These are phyloP conservation scores for Crenuchus spilurus DNA, from an alignment of 2,797 vertebrate genomes.

Conservation along the genomic window DNA sequence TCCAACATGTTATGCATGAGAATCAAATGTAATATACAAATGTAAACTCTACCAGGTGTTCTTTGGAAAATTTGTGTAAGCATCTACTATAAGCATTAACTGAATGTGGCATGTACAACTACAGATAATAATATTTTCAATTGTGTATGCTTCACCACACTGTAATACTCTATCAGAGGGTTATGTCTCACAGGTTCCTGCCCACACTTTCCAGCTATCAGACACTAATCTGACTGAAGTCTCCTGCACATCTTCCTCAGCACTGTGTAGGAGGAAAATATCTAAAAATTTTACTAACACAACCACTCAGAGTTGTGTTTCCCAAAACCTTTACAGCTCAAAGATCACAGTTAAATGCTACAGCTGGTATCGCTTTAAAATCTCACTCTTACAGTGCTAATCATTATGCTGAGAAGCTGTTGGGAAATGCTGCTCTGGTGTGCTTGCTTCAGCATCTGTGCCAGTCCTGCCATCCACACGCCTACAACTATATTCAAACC, in stretches of 20 bases:
- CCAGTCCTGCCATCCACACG: neutral
- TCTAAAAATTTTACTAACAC: slow-evolving; percentile 24
- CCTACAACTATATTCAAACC: neutral
- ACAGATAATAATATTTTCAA: slow-evolving; percentile 21
- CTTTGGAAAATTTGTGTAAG: neutral
- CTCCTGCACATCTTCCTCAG: slow-evolving; percentile 14
- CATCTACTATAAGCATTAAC: slow-evolving; percentile 23
- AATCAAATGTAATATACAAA: neutral
- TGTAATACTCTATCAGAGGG: slow-evolving; percentile 25
- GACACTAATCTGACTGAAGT: slow-evolving; percentile 27
- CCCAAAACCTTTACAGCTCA: slow-evolving; percentile 21
- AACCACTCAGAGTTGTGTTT: slow-evolving; percentile 8
- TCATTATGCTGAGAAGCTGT: neutral
- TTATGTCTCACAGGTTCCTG: slow-evolving; percentile 35
- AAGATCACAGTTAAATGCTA: neutral
- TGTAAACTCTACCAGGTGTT: neutral
- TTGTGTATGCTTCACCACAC: slow-evolving; percentile 9
- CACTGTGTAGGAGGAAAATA: slow-evolving; percentile 21
- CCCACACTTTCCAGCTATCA: slow-evolving; percentile 51
- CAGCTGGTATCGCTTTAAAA: neutral
- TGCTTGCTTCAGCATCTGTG: neutral
- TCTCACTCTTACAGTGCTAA: neutral
- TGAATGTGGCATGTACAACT: neutral
- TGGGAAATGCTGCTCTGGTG: neutral
- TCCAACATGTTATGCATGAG: no score